phyloP scores from a whole-genome alignment of 2,797 vertebrate species.

The Natrix natrix region DNA sequence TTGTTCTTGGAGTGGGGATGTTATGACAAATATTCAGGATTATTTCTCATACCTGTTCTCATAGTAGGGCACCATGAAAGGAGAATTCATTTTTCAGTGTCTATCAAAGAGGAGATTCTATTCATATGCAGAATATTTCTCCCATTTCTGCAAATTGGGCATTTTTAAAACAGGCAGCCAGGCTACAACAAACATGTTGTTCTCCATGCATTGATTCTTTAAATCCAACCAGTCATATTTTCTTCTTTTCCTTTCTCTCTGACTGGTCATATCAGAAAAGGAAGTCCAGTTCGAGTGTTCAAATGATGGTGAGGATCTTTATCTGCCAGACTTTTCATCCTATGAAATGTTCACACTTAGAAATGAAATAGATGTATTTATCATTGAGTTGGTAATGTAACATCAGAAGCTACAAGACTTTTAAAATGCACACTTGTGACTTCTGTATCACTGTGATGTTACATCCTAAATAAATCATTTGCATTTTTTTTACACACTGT shows the following conservation, averaged over 20 bases:
- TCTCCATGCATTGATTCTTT: constrained; percentile 61
- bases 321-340: constrained; percentile 70
- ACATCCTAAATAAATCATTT: constrained; percentile 40
- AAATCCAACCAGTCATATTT: constrained; percentile 63
- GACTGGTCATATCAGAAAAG: constrained; percentile 82
- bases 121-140: constrained; percentile 33
- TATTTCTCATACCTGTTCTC: constrained; percentile 33
- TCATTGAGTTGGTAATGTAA: constrained; percentile 47
- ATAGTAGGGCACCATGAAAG: constrained; percentile 41
- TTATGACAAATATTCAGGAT: constrained; percentile 28
- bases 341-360: constrained; percentile 63
- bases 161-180: constrained; percentile 25
- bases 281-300: constrained; percentile 78
- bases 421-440: constrained; percentile 40
- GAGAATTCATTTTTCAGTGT: constrained; percentile 33
- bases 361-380: constrained; percentile 54
- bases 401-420: constrained; percentile 49
- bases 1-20: constrained; percentile 5
- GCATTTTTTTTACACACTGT: constrained; percentile 40
- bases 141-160: constrained; percentile 37
- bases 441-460: constrained; percentile 48
- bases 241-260: constrained; percentile 74
- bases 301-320: constrained; percentile 79
- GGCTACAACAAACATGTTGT: constrained; percentile 55
- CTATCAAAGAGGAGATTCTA: constrained; percentile 29